Evolutionary conservation across 2,797 vertebrate species (phyloP).

Genomic region (Alca torda): DNA sequence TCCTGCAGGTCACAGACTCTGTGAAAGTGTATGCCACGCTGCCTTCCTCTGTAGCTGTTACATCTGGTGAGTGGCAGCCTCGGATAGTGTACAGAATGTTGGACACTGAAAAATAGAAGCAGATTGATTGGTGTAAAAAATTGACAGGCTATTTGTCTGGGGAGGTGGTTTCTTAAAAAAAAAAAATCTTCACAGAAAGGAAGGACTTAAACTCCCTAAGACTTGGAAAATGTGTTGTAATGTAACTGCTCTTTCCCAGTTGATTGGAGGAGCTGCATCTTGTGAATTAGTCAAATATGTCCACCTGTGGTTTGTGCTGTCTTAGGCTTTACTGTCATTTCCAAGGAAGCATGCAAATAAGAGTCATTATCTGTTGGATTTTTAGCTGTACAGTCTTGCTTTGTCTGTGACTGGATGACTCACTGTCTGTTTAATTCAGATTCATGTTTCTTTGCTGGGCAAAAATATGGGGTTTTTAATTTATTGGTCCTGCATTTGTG

Average conservation of each 20-base stretch:
- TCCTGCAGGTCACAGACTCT: slow-evolving; percentile 85
- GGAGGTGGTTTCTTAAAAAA: not conserved
- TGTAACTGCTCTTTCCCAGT: not conserved
- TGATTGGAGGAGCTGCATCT: not conserved
- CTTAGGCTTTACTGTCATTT: not conserved
- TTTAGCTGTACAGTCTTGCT: not conserved
- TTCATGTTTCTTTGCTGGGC: not conserved
- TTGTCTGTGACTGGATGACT: not conserved
- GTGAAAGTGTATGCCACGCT: slow-evolving; percentile 81
- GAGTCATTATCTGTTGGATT: not conserved
- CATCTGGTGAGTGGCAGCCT: slow-evolving; percentile 83
- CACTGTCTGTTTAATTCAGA: not conserved
- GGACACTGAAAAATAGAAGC: rapidly evolving
- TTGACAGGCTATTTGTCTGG: not conserved
- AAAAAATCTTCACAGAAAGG: not conserved
- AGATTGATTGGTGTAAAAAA: not conserved
- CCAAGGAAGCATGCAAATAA: not conserved
- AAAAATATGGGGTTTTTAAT: rapidly evolving
- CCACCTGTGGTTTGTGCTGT: not conserved
- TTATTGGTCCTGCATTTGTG: not conserved
- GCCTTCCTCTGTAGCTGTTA: slow-evolving; percentile 83
- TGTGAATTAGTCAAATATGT: not conserved
- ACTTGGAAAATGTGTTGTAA: not conserved
- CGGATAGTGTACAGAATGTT: not conserved
- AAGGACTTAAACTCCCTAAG: not conserved